Evolutionary conservation across 2,888 invertebrate genomes (phyloP), one percentile per base, ranked within the genome.

Genomic region (Xestoiulus laeticollis): DNA sequence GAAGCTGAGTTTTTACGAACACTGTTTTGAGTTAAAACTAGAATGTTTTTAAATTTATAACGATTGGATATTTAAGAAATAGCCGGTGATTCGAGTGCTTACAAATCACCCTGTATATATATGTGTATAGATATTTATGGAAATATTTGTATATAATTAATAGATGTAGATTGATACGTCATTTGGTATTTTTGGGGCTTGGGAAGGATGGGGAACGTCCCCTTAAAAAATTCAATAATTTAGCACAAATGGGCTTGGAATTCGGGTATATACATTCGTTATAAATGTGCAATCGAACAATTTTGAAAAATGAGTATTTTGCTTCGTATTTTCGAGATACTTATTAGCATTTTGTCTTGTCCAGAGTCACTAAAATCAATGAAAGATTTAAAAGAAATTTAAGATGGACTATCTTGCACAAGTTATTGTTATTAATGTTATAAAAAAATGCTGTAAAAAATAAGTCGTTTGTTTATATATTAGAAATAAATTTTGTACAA

Each of bases 61-160:
- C 3, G 59, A 48, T 14, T 14, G 19, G 14, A 6, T 48, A 48
- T 12, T 3, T 3, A 19, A 12, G 48, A 19, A 48, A 48, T 48
- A 48, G 14, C 0, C 48, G n/a, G 19, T 59, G n/a, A 59, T 59
- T 8, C 59, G 59, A 19, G 59, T n/a, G 59, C 59, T 59, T 59
- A 59, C n/a, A 59, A 59, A 19, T 59, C n/a, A 59, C 59, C 59
- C 59, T 59, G n/a, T n/a, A 59, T 59, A 59, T 59, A 59, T 59
- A 48, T 19, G 16, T 48, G 14, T n/a, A 19, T 59, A 59, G 59
- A n/a, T 59, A 59, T 59, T 19, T 59, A 59, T n/a, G 59, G 19
- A 19, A 59, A 59, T 16, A n/a, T 59, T 59, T 59, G n/a, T 59
- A 59, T 59, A 59, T 59, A 59, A 48, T n/a, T 59, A 6, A n/a